A percentile compares a stretch with the other conserved stretches of the same genome.
Evolutionary conservation across 2,113 vertebrate genomes (phyloP).

Genomic region (Ivindomyrus marchei): DNA sequence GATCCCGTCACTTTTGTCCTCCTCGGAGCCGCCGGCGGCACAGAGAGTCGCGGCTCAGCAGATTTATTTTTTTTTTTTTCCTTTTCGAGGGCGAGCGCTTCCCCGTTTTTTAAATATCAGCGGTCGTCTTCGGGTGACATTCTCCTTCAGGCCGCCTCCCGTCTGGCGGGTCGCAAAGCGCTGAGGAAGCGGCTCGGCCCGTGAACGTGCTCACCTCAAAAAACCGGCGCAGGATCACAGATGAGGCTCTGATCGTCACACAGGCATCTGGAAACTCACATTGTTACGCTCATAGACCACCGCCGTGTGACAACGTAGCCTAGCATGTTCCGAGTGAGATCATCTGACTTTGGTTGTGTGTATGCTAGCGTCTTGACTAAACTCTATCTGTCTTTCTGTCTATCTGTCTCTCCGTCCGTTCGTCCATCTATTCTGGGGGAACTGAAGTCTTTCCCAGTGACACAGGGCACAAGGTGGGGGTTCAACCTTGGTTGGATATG

Average conservation of each 20-base stretch:
- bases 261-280: background rate
- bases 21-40: background rate
- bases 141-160: background rate
- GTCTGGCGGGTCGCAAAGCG: background rate
- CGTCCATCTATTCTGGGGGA: background rate
- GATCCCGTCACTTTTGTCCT: slow-evolving; percentile 8
- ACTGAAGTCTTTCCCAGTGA: background rate
- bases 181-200: background rate
- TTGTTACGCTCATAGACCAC: background rate
- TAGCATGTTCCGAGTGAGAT: slow-evolving; percentile 30
- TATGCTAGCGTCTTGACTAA: slow-evolving; percentile 22
- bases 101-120: background rate
- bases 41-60: background rate
- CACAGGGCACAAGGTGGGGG: background rate
- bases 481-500: background rate
- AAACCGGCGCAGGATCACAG: background rate
- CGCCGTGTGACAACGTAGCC: background rate
- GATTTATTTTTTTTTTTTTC: background rate
- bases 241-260: background rate
- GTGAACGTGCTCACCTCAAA: background rate
- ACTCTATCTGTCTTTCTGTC: slow-evolving; percentile 28
- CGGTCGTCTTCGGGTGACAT: background rate
- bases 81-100: background rate
- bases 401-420: background rate
- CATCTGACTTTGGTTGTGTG: slow-evolving; percentile 30